A percentile compares a stretch with the other conserved stretches of the same genome.
Evolutionary conservation across 2,888 invertebrate species (phyloP).

Genomic region (Euplexia lucipara): DNA sequence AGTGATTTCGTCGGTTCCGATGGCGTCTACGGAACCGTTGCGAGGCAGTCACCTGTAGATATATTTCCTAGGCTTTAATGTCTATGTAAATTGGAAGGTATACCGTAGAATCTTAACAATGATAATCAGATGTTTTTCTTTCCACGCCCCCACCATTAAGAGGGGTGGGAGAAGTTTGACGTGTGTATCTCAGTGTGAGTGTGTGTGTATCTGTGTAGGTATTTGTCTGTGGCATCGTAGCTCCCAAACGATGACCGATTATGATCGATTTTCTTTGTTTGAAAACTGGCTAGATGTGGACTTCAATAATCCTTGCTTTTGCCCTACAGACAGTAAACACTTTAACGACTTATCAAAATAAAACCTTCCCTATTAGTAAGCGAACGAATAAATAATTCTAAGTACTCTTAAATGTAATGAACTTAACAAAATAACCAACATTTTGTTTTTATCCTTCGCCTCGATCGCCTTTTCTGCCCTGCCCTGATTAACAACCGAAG

Average conservation of each 20-base stretch:
- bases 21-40: not conserved
- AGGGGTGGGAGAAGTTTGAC: no score
- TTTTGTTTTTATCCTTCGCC: slow-evolving; percentile 29
- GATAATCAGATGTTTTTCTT: not conserved
- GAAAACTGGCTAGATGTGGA: no score
- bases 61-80: no score
- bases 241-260: no score
- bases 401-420: slow-evolving; percentile 7
- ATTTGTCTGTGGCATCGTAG: no score
- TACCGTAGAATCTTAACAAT: no score
- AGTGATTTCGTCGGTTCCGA: not conserved
- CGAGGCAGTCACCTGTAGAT: slow-evolving; percentile 9
- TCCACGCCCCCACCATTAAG: no score
- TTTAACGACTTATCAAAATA: slow-evolving; percentile 8
- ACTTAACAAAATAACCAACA: slow-evolving; percentile 8
- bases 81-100: not conserved
- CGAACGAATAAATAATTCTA: slow-evolving; percentile 11
- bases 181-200: no score
- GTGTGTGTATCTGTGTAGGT: no score
- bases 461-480: slow-evolving; percentile 44
- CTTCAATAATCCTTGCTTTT: not conserved
- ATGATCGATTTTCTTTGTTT: no score
- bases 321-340: not conserved
- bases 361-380: slow-evolving; percentile 4
- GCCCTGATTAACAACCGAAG: slow-evolving; percentile 45